These are phyloP conservation scores for Philotrypesis tridentata DNA, from an alignment of 1,140 invertebrate genomes.

Conservation along the genomic window DNA sequence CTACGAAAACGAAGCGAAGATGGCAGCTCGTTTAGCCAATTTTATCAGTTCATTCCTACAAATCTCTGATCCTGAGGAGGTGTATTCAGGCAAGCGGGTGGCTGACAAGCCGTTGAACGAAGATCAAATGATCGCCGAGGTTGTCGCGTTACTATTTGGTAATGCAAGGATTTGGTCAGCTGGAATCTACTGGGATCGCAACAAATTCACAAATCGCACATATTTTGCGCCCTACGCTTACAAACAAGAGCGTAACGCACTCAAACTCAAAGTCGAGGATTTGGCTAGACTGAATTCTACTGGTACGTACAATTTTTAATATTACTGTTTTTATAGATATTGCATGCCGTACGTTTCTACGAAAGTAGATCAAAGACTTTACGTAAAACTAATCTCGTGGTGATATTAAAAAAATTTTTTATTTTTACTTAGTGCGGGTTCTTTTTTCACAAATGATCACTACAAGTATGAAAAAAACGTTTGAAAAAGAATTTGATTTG, in stretches of 20 bases:
- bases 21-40: constrained; percentile 94
- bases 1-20: constrained; percentile 95
- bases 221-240: constrained; percentile 96
- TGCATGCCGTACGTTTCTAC: not conserved
- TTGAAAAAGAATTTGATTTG: not conserved
- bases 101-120: constrained; percentile 91
- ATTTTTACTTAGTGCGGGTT: not conserved
- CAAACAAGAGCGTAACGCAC: constrained; percentile 86
- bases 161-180: constrained; percentile 94
- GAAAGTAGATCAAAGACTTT: too few species aligned
- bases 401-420: too few species aligned
- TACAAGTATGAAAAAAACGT: too few species aligned
- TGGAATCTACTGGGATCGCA: constrained; percentile 95
- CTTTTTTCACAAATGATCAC: not conserved
- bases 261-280: constrained; percentile 92
- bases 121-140: constrained; percentile 96
- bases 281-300: constrained; percentile 86
- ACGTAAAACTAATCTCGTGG: too few species aligned
- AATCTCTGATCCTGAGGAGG: constrained; percentile 93
- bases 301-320: constrained; percentile 68
- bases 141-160: constrained; percentile 90
- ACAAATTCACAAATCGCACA: constrained; percentile 95
- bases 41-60: constrained; percentile 96
- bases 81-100: constrained; percentile 93
- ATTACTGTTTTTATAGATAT: constrained; percentile 27